These are phyloP conservation scores for Chloroceryle amazona DNA, from an alignment of 2,797 vertebrate genomes.

Conservation along the genomic window DNA sequence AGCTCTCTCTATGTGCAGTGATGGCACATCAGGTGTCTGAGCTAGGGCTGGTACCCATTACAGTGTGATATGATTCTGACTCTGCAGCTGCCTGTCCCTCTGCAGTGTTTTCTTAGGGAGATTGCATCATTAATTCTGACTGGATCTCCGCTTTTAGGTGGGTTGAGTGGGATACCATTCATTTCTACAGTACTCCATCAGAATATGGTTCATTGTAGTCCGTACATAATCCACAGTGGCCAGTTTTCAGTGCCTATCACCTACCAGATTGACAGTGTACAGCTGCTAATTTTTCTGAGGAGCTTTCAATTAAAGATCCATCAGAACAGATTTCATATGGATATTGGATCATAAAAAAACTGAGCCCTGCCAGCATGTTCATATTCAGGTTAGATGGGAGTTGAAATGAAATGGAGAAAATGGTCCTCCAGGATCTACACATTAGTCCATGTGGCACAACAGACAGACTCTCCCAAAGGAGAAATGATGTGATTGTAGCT, in stretches of 20 bases:
- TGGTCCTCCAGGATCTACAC: not conserved
- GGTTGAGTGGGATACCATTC: not conserved
- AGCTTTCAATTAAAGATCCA: not conserved
- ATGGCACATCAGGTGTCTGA: not conserved
- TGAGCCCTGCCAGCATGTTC: not conserved
- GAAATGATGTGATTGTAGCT: not conserved
- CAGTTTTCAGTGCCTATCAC: not conserved
- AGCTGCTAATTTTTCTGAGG: not conserved
- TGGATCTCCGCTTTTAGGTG: not conserved
- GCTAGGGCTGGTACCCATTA: not conserved
- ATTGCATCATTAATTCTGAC: not conserved
- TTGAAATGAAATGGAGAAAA: not conserved
- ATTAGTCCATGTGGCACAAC: not conserved
- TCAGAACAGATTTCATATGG: not conserved
- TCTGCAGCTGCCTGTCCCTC: not conserved
- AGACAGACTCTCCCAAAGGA: not conserved
- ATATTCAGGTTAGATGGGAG: not conserved
- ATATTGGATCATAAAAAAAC: not conserved
- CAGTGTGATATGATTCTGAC: not conserved
- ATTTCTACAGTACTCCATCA: not conserved
- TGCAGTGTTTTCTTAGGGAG: not conserved
- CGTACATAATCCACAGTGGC: not conserved
- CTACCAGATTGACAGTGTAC: not conserved
- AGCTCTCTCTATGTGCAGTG: not conserved
- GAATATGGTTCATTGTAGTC: not conserved